A percentile compares a stretch with the other conserved stretches of the same genome.
phyloP scores from a whole-genome alignment of 64 coral and sea anemone species.

The Astreopora myriophthalma region DNA sequence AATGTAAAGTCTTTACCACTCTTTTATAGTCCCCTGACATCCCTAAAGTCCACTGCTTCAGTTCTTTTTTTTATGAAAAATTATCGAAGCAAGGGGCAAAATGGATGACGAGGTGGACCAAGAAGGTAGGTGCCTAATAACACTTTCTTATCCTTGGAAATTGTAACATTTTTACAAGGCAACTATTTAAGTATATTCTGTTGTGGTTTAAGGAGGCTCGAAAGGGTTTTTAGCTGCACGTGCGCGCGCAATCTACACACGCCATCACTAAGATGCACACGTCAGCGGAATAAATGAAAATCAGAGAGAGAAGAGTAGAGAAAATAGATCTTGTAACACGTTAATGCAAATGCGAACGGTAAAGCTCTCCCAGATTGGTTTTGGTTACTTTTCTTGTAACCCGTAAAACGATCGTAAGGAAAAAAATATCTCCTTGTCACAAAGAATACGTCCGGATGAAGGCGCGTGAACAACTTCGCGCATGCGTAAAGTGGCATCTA shows the following conservation, averaged over 20 bases:
- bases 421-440: too few species aligned
- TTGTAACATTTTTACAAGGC: too few species aligned
- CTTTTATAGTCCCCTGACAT: neutral
- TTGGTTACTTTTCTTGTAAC: neutral
- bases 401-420: neutral
- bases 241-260: too few species aligned
- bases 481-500: too few species aligned
- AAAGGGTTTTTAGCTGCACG: too few species aligned
- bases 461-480: too few species aligned
- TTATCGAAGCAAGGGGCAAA: constrained; percentile 12
- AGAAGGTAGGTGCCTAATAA: neutral
- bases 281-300: too few species aligned
- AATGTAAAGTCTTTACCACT: neutral
- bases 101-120: constrained; percentile 7
- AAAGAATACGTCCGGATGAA: neutral
- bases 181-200: too few species aligned
- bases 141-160: too few species aligned
- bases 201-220: too few species aligned
- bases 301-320: too few species aligned
- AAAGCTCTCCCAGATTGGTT: neutral
- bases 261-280: too few species aligned
- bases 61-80: constrained; percentile 9
- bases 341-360: neutral
- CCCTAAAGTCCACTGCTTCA: constrained; percentile 17
- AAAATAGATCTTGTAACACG: neutral